Conservation (phyloP, 2,888 invertebrate genomes). For the Polydrusus cervinus region DNA sequence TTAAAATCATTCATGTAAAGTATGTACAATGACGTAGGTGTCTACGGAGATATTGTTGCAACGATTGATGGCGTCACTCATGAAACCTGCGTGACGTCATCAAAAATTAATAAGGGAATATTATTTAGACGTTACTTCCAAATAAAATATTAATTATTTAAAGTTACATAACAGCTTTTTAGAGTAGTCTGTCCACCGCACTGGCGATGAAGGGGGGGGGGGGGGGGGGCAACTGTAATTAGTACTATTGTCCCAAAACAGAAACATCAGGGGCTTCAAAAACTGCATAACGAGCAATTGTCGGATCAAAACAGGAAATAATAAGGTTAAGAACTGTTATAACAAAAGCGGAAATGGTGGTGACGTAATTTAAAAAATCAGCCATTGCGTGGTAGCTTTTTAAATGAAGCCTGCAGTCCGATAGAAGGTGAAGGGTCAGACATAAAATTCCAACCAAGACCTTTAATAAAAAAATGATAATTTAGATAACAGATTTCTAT, state of each 20-base stretch:
- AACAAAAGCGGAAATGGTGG: constrained; percentile 81
- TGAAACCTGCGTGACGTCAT: too few species aligned
- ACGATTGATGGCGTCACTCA: too few species aligned
- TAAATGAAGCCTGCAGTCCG: constrained; percentile 84
- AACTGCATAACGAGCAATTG: constrained; percentile 74
- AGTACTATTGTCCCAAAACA: constrained; percentile 33
- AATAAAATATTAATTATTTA: too few species aligned
- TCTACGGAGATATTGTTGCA: too few species aligned
- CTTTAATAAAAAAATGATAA: constrained; percentile 69
- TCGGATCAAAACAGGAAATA: constrained; percentile 87
- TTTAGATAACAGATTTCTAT: neutral
- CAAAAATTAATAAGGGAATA: too few species aligned
- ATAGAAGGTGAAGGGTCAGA: constrained; percentile 82
- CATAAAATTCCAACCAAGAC: constrained; percentile 84
- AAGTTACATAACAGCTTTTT: too few species aligned
- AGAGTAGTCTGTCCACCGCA: too few species aligned
- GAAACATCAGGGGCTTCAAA: constrained; percentile 62
- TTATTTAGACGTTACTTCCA: too few species aligned
- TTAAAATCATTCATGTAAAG: too few species aligned
- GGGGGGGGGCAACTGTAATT: too few species aligned
- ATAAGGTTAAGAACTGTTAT: constrained; percentile 85
- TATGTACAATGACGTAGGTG: too few species aligned
- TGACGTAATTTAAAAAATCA: constrained; percentile 80
- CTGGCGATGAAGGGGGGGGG: too few species aligned
- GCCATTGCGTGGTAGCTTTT: constrained; percentile 81